Evolutionary conservation across 2,797 vertebrate genomes (phyloP).

Genomic region (Xenentodon cancila): DNA sequence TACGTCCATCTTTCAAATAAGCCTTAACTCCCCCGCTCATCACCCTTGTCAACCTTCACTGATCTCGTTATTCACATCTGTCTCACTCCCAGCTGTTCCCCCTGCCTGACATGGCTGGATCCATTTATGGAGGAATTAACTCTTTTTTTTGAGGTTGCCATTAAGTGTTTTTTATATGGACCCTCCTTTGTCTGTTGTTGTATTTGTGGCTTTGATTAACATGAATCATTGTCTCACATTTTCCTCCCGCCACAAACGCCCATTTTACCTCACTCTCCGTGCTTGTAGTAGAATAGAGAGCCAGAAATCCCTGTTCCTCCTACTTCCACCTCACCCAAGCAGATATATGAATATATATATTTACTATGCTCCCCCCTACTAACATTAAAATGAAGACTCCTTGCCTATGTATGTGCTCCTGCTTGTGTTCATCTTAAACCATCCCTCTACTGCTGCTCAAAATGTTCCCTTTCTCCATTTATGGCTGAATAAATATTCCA

Average conservation of each 20-base stretch:
- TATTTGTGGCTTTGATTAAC: slow-evolving; percentile 65
- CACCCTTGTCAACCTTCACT: slow-evolving; percentile 51
- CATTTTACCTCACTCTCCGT: slow-evolving; percentile 60
- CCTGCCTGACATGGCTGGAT: slow-evolving; percentile 56
- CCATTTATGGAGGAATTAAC: slow-evolving; percentile 62
- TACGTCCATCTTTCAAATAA: slow-evolving; percentile 36
- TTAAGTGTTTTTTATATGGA: slow-evolving; percentile 66
- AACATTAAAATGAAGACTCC: slow-evolving; percentile 50
- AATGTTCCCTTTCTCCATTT: slow-evolving; percentile 51
- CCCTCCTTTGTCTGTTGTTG: slow-evolving; percentile 43
- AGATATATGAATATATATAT: slow-evolving; percentile 43
- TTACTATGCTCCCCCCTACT: slow-evolving; percentile 58
- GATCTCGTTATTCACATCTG: slow-evolving; percentile 49
- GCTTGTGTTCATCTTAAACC: slow-evolving; percentile 45
- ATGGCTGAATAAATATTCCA: slow-evolving; percentile 63
- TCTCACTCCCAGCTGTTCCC: slow-evolving; percentile 47
- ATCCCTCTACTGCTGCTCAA: slow-evolving; percentile 55
- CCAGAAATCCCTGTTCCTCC: slow-evolving; percentile 30
- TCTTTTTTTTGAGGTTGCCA: slow-evolving; percentile 44
- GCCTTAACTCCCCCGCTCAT: slow-evolving; percentile 47
- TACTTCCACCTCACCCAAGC: slow-evolving; percentile 42
- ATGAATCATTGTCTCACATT: slow-evolving; percentile 62
- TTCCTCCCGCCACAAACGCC: slow-evolving; percentile 56
- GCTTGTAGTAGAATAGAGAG: slow-evolving; percentile 55
- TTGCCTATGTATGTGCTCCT: slow-evolving; percentile 43